Conservation (phyloP, 92 coral and sea anemone genomes). For the Isaurus tuberculatus region DNA sequence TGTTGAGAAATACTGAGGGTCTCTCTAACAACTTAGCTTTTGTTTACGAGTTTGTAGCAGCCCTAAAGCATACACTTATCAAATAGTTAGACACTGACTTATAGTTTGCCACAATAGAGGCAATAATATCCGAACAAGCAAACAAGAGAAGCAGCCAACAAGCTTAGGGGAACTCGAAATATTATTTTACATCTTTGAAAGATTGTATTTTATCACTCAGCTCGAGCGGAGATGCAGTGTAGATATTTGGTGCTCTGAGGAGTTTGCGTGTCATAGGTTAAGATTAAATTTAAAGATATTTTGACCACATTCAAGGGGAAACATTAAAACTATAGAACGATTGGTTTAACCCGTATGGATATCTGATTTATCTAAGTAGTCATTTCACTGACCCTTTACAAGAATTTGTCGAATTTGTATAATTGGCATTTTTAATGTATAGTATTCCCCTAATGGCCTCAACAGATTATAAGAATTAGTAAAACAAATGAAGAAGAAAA, state of each 20-base stretch:
- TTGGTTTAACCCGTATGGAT: no score
- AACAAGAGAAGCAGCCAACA: not conserved
- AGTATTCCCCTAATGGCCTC: no score
- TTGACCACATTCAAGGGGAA: not conserved
- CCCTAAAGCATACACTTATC: conserved; percentile 8
- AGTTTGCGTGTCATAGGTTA: not conserved
- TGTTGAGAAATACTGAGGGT: not conserved
- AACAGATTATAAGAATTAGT: no score
- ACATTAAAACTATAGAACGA: no score
- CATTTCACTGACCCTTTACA: not conserved
- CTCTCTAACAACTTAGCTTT: not conserved
- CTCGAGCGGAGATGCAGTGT: not conserved
- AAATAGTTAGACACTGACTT: not conserved
- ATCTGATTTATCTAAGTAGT: conserved; percentile 4
- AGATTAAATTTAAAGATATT: not conserved
- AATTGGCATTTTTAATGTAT: not conserved
- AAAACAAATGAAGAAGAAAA: no score
- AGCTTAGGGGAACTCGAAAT: conserved; percentile 11
- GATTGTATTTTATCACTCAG: not conserved
- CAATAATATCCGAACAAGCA: not conserved
- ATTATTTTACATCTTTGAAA: conserved; percentile 7
- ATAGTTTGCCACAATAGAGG: not conserved
- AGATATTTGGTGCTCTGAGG: not conserved
- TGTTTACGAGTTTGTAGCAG: conserved; percentile 1
- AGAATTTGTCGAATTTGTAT: not conserved